Conservation (phyloP, 2,888 invertebrate species). For the Andrena haemorrhoa region DNA sequence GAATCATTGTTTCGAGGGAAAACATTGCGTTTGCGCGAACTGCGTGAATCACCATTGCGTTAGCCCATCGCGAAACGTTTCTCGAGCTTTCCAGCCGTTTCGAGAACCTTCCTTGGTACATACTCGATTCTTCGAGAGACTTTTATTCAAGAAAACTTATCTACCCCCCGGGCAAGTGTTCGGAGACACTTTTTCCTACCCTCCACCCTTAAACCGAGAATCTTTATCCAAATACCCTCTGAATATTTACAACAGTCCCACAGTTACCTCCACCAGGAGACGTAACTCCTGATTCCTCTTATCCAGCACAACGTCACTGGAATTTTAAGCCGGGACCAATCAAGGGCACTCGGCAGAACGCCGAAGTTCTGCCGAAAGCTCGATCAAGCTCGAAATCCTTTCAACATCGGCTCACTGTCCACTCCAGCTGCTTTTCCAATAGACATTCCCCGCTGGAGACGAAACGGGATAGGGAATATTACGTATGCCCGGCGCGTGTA, state of each 20-base stretch:
- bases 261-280: too few species aligned
- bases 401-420: not conserved
- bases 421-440: constrained; percentile 30
- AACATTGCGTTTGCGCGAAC: constrained; percentile 42
- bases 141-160: too few species aligned
- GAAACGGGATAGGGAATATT: constrained; percentile 60
- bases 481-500: constrained; percentile 72
- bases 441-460: constrained; percentile 39
- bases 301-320: too few species aligned
- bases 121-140: not conserved
- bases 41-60: constrained; percentile 52
- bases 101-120: not conserved
- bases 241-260: too few species aligned
- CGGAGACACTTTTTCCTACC: too few species aligned
- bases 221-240: too few species aligned
- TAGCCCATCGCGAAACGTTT: constrained; percentile 18
- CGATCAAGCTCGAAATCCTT: not conserved
- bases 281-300: too few species aligned
- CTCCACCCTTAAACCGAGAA: too few species aligned
- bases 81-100: constrained; percentile 18
- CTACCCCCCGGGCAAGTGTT: too few species aligned
- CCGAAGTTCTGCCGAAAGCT: not conserved
- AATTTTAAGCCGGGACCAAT: too few species aligned
- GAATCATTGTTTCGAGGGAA: constrained; percentile 40
- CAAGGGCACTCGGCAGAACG: too few species aligned